Conservation (phyloP, 2,888 invertebrate genomes). For the Lapara coniferarum region DNA sequence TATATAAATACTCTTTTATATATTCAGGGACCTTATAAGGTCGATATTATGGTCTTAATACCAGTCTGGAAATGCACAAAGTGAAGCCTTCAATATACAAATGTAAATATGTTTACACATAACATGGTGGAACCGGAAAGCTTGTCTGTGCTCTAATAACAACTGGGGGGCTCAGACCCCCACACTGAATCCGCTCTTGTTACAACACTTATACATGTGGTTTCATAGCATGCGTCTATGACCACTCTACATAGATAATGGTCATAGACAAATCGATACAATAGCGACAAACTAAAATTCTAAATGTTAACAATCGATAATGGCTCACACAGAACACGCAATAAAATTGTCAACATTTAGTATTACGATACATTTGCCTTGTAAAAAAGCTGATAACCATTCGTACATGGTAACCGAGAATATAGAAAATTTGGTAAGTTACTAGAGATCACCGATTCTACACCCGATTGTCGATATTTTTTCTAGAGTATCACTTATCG, state of each 20-base stretch:
- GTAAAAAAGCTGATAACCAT: constrained; percentile 31
- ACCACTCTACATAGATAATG: background rate
- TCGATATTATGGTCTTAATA: too few relatives aligned
- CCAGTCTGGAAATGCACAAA: too few relatives aligned
- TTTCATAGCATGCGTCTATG: background rate
- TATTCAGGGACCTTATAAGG: background rate
- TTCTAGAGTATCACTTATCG: constrained; percentile 6
- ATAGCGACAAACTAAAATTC: background rate
- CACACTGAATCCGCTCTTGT: constrained; percentile 16
- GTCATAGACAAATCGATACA: background rate
- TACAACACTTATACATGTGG: constrained; percentile 16
- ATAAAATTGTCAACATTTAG: background rate
- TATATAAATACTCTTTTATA: background rate
- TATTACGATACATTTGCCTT: constrained; percentile 22
- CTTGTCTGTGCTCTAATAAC: too few relatives aligned
- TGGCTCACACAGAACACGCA: background rate
- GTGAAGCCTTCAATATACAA: too few relatives aligned
- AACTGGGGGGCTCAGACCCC: too few relatives aligned
- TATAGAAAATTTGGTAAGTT: constrained; percentile 62
- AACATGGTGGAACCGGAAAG: too few relatives aligned
- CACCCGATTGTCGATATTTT: constrained; percentile 8
- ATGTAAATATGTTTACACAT: too few relatives aligned
- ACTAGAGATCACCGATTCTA: constrained; percentile 66
- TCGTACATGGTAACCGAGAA: constrained; percentile 55
- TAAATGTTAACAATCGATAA: background rate